Percentiles rank a stretch among this genome's conserved stretches.
These are phyloP conservation scores for Ectemnius lituratus DNA, from an alignment of 2,888 invertebrate genomes.

Conservation along the genomic window DNA sequence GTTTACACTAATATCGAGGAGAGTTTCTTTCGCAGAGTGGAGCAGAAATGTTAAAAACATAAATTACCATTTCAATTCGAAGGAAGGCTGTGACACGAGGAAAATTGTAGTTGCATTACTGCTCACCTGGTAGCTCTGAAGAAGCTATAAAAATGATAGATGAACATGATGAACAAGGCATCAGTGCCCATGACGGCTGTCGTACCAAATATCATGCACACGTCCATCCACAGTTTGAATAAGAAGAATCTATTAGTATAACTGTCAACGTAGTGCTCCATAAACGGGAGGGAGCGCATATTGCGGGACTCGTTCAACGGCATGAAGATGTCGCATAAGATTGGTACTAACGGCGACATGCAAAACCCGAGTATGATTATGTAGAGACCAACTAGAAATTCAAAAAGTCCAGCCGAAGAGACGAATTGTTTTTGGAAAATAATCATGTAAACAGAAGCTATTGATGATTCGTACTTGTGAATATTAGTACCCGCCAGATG, in stretches of 20 bases:
- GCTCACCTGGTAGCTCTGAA: neutral
- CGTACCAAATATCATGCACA: neutral
- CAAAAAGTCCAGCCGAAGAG: no score
- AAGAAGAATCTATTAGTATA: neutral
- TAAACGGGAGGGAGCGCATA: neutral
- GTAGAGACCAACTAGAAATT: neutral
- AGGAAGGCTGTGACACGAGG: neutral
- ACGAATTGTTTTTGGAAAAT: no score
- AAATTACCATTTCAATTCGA: no score
- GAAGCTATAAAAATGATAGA: neutral
- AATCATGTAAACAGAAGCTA: no score
- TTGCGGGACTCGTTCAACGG: neutral
- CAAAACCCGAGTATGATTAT: neutral
- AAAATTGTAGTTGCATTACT: no score
- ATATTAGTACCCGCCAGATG: neutral
- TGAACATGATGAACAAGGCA: neutral
- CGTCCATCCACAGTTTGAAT: neutral
- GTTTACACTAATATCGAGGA: no score
- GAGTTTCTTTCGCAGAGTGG: no score
- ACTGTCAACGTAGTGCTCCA: neutral
- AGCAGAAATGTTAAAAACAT: no score
- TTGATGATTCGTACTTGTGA: neutral
- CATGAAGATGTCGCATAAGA: neutral
- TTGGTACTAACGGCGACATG: neutral
- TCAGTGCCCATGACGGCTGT: neutral